Evolutionary conservation across 2,888 invertebrate species (phyloP), one percentile per base, ranked within the genome.

Genomic region (Chloroclysta siterata): DNA sequence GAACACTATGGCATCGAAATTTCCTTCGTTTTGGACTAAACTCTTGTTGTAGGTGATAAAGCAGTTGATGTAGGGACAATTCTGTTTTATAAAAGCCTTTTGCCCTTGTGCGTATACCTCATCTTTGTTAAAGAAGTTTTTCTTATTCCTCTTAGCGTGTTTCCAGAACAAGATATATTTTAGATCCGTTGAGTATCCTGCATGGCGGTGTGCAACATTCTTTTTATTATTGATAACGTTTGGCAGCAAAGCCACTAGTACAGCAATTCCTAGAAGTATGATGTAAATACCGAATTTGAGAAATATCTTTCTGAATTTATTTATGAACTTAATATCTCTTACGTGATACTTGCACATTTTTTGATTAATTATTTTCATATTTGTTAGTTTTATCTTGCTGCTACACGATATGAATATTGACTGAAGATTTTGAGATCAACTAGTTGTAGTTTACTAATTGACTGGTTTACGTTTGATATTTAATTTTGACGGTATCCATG

Each of bases 161-260:
- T 77, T 85, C 89, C 90, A 93, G 61, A 91, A 82, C 0, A 91
- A 71, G 42, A 93, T 84, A 54, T 92, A 88, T 63, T 89, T 92
- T 36, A 92, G 67, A 68, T 90, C 90, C n/a, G 85, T 83, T 10
- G 77, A 65, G 51, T 77, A 86, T 68, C 83, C 82, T 1, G 55
- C 3, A 5, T 69, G 72, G 1, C 65, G 71, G 0, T 65, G 62
- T 7, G 62, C 50, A 1, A 65, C 70, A 0, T 69, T 68, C 4
- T 8, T 65, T 65, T 65, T 61, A 5, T 39, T 54, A 0, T 75
- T 63, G 1, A 84, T 11, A 0, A 80, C 65, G 44, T 82, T 78
- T 15, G 87, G 84, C 10, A 86, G 42, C 5, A 85, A 56, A 7
- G 81, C 76, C 41, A 84, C 69, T 0, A 83, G 13, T 2, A 84